Evolutionary conservation across 2,797 vertebrate species (phyloP), one percentile per base, ranked within the genome.

Genomic region (Leptatherina wallacei): DNA sequence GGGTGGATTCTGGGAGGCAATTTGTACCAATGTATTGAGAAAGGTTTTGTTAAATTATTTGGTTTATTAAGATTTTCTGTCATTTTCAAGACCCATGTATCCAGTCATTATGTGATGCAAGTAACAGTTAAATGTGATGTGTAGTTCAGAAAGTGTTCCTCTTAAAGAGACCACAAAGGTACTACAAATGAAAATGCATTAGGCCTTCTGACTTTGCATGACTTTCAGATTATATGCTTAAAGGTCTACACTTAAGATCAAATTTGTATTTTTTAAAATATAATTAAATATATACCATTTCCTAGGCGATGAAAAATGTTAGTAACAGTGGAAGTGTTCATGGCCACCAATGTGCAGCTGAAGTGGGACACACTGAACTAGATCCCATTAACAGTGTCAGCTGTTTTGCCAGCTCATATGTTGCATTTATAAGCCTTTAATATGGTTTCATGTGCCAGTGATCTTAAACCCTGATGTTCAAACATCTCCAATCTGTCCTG

Each of bases 381-480:
- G 56, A 85, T 84, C 75, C 70, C 75, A 64, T 82, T 85, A 86
- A 80, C 60, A 63, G 69, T 65, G 55, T 85, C 78, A 80, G 75
- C 73, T 76, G 69, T 73, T 71, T 59, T 8, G 9, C 75, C 58
- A 54, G 67, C 29, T 10, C 49, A 76, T 55, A 62, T 61, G 74
- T 71, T 80, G 61, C 36, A 64, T 77, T 76, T 79, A 69, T 85
- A 84, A 80, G 65, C 75, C 69, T 78, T 68, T 81, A 78, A 82
- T 82, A 82, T 83, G 70, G 73, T 78, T 84, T 80, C 42, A 75
- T 73, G 63, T 65, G 64, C 5, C 59, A 6, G 42, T 36, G 69
- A 68, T 79, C 59, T 75, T 61, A 76, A 78, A 68, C 9, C 24
- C 33, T 57, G 52, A 40, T 11, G 14, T 69, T 62, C 49, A 16